Conservation (phyloP, 2,113 vertebrate species). For the Caracal caracal region DNA sequence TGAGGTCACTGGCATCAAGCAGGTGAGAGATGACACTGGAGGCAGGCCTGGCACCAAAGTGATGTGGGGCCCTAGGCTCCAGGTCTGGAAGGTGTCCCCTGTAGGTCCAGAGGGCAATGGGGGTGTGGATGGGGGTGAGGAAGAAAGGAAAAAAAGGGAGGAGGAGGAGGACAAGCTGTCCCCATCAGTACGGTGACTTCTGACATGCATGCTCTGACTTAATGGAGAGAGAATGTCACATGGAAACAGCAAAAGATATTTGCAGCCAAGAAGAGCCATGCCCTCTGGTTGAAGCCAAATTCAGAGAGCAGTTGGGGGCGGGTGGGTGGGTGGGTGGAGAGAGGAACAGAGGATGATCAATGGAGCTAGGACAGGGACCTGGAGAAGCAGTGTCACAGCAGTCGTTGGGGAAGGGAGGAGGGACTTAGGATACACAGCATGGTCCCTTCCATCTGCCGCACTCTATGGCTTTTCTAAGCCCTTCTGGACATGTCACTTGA, state of each 20-base stretch:
- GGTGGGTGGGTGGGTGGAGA: no score
- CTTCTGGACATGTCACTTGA: background rate
- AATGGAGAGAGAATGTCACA: background rate
- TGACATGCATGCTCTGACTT: slow-evolving; percentile 4
- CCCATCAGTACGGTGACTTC: background rate
- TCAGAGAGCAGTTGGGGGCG: background rate
- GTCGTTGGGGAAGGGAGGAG: background rate
- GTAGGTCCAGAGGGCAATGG: background rate
- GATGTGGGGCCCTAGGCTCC: background rate
- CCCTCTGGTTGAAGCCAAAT: background rate
- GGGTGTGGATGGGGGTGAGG: no score
- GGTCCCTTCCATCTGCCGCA: background rate
- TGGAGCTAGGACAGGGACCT: background rate
- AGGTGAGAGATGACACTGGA: background rate
- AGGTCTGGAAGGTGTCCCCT: background rate
- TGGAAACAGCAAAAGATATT: background rate
- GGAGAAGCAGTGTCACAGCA: background rate
- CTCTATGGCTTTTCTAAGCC: background rate
- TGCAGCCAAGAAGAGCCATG: background rate
- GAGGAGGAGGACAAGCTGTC: background rate
- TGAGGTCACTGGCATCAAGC: background rate
- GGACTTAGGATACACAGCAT: background rate
- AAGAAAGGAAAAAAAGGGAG: background rate
- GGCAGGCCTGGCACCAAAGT: background rate
- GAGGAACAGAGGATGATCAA: background rate